phyloP scores from a whole-genome alignment of 2,797 vertebrate species.

The Manis pentadactyla region DNA sequence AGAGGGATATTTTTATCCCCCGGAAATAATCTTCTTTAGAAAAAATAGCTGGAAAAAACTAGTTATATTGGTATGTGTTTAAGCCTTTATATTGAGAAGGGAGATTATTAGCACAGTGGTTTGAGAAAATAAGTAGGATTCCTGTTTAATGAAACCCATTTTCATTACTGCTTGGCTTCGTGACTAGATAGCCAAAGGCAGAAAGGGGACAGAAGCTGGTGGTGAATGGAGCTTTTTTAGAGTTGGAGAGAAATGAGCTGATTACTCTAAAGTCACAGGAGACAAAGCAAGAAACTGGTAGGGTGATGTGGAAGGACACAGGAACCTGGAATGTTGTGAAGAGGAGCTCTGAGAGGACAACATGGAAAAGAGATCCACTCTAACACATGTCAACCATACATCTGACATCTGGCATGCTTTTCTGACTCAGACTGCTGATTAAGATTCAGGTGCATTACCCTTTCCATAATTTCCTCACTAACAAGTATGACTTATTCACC shows the following conservation, averaged over 20 bases:
- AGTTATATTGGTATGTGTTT: slow-evolving; percentile 84
- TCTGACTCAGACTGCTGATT: not conserved
- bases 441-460: not conserved
- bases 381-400: not conserved
- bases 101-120: slow-evolving; percentile 84
- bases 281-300: not conserved
- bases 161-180: slow-evolving; percentile 63
- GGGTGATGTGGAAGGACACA: not conserved
- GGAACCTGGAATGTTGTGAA: not conserved
- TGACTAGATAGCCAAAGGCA: slow-evolving; percentile 65
- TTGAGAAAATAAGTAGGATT: slow-evolving; percentile 87
- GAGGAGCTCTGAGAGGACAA: not conserved
- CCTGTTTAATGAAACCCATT: slow-evolving; percentile 76
- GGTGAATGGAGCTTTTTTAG: not conserved
- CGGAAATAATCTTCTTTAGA: slow-evolving; percentile 83
- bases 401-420: not conserved
- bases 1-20: slow-evolving; percentile 78
- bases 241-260: slow-evolving; percentile 29
- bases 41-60: slow-evolving; percentile 83
- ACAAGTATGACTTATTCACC: not conserved
- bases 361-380: not conserved
- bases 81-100: slow-evolving; percentile 86
- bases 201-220: not conserved
- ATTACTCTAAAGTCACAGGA: slow-evolving; percentile 18
- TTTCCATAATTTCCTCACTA: slow-evolving; percentile 40